Evolutionary conservation across 2,113 vertebrate genomes (phyloP), one percentile per base, ranked within the genome.

Genomic region (Picathartes gymnocephalus): DNA sequence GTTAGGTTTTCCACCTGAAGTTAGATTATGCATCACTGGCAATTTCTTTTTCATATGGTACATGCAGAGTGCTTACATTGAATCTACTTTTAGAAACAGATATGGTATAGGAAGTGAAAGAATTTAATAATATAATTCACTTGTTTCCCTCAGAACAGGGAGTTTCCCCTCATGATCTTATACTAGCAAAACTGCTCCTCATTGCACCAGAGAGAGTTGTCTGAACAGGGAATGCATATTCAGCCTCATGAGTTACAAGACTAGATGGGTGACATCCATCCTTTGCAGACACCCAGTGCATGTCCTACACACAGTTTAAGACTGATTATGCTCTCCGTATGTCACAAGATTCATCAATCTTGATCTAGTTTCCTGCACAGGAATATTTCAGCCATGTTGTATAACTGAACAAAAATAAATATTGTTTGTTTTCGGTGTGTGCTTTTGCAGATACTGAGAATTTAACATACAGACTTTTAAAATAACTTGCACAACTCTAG

Each of bases 1-100:
- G 82, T 96, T 83, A 97, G 97, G 96, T 88, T 97, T 86, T 96
- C 93, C 56, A 95, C 87, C 90, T 79, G 80, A 91, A 81, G 44
- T 66, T 45, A 94, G 81, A 85, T 74, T 94, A 91, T 70, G 86
- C 78, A 80, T 90, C 39, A 78, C n/a, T 80, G 70, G 20, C 24
- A 92, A 80, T 86, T 94, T 51, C 60, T 62, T 77, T 89, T 50
- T 69, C 60, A 53, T 37, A 35, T 11, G 48, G 30, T 62, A 47
- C 94, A 90, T 93, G 91, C 85, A 85, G 53, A 94, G 48, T 76
- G 19, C 40, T 92, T 79, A 90, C 44, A 48, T 91, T 81, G 93
- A 66, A 66, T 72, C 86, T 95, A 57, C 74, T 81, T 81, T 61
- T 74, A 76, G 57, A 92, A 95, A 96, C 53, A 86, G 66, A 78